Evolutionary conservation across 2,888 invertebrate species (phyloP), one percentile per base, ranked within the genome.

Genomic region (Poecilobothrus nobilitatus): DNA sequence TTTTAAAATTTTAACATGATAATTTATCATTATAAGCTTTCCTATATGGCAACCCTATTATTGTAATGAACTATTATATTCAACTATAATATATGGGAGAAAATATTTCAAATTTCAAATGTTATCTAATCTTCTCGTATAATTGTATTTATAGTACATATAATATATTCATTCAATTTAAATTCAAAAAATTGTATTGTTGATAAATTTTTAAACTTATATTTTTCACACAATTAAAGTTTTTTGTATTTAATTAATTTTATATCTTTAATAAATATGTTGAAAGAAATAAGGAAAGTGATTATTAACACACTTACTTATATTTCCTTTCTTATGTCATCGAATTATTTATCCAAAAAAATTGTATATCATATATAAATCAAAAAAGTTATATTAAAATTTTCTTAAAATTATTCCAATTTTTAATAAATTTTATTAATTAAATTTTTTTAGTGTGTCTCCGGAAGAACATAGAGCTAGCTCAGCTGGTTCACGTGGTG

Each of bases 381-480:
- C n/a, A n/a, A n/a, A n/a, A n/a, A n/a, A n/a, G n/a, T n/a, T n/a
- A n/a, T n/a, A n/a, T n/a, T n/a, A n/a, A n/a, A n/a, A n/a, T n/a
- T n/a, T n/a, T n/a, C n/a, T 8, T 37, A 37, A 8, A 12, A 37
- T 37, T 10, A 8, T 5, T 8, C 12, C 12, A 37, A 37, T 37
- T 10, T 12, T 53, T 15, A 18, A 18, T 53, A 15, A 53, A 53
- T 53, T 37, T 37, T 10, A 4, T 10, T 37, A 7, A 10, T 53
- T 53, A 18, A 18, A 41, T 2, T 15, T 44, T 72, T 61, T 10
- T 68, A 80, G 81, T 66, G 78, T 80, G 75, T 71, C 78, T 62
- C 72, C 73, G 20, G 81, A 81, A 67, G 75, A 77, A 2, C 77
- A 79, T 69, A 77, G 78, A 70, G 71, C 72, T 3, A 75, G 74